Base-by-base conservation (phyloP, 1,140 invertebrate genomes). In the Drosophila virilis region DNA sequence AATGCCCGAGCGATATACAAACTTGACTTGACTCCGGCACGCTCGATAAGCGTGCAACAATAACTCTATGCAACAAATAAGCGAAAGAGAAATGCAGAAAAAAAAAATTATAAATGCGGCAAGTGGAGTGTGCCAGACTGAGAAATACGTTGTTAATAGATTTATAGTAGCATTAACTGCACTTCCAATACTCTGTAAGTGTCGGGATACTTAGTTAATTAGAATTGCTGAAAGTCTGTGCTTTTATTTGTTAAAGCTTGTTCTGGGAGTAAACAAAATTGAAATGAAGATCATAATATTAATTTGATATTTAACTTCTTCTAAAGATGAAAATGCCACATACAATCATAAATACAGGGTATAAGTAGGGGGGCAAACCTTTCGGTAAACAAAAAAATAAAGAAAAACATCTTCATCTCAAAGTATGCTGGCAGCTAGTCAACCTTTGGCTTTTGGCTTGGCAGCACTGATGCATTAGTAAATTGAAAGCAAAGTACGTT, bases 401-500 rank as follows among this genome's bases (percentile, higher is more conserved):
- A 13, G 15, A 54, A 60, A 54, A 60, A 68, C 70, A 68, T 54
- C 71, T 74, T 61, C 50, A 62, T 69, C 65, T 62, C 35, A 50
- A 48, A 46, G 35, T 45, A 58, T 69, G 43, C 43, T 42, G 46
- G 65, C 54, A 68, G 67, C 74, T 71, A 80, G 78, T 76, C 82
- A 73, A 82, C 78, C 75, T 82, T 64, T 84, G 52, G 64, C 61
- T 74, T 61, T 65, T 70, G 67, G 52, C 66, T 52, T 70, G 51
- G 51, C 37, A 64, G 65, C 64, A 73, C 58, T 83, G 69, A 77
- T 88, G 80, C 83, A 88, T 88, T 88, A 88, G 83, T 77, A 88
- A 83, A 88, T 88, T 88, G 83, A 89, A 88, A 83, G 83, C 77
- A 78, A 76, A 81, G 71, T 77, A 74, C 59, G 55, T 71, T 52